Conservation (phyloP, 1,140 invertebrate genomes). For the Stratiolaelaps scimitus region DNA sequence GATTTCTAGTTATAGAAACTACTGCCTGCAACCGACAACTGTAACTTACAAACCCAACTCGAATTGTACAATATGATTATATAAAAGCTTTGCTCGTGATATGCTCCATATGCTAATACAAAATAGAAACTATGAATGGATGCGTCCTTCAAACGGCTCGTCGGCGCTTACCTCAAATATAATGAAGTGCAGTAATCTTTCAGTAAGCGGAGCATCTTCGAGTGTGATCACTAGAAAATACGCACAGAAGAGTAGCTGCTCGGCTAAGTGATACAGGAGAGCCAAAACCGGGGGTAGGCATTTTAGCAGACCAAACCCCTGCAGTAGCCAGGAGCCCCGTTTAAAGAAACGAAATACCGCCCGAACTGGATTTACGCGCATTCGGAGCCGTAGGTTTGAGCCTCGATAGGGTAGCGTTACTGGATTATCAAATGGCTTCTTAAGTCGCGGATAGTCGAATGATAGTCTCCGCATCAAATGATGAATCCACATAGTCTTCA, state of each 20-base stretch:
- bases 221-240: background rate
- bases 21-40: no score
- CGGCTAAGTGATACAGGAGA: background rate
- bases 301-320: constrained; percentile 4
- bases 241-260: background rate
- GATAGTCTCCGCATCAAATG: background rate
- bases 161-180: background rate
- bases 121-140: background rate
- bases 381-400: background rate
- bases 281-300: background rate
- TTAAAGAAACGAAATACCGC: background rate
- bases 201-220: background rate
- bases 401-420: background rate
- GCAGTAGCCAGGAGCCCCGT: background rate
- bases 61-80: no score
- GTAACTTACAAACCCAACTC: no score
- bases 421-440: background rate
- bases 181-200: background rate
- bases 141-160: no score
- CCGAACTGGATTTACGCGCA: no score
- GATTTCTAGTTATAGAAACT: no score
- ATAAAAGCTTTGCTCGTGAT: no score
- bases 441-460: background rate
- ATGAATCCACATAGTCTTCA: background rate
- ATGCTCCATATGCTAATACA: no score